These are phyloP conservation scores for Drosophila meridiana DNA, from an alignment of 2,888 invertebrate species.

Conservation along the genomic window DNA sequence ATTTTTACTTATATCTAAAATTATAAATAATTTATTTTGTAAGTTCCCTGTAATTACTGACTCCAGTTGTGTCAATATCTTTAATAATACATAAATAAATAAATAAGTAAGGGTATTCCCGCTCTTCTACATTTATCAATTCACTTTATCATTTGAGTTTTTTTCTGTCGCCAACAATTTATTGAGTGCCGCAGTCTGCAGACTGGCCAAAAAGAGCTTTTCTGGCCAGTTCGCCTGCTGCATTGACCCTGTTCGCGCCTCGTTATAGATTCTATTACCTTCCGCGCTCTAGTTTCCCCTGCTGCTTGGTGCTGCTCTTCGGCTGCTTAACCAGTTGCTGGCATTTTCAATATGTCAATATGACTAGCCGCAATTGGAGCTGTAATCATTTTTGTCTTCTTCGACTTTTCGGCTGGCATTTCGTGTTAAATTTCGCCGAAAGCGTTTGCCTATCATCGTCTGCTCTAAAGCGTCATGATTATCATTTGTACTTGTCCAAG, in stretches of 20 bases:
- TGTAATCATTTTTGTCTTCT: constrained; percentile 40
- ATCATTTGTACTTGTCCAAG: constrained; percentile 57
- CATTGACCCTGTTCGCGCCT: constrained; percentile 71
- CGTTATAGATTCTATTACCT: constrained; percentile 56
- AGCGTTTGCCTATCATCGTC: constrained; percentile 72
- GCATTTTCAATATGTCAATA: constrained; percentile 52
- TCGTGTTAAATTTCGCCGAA: constrained; percentile 65
- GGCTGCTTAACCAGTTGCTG: constrained; percentile 31
- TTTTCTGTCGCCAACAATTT: constrained; percentile 36
- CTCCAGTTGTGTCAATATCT: too few relatives aligned
- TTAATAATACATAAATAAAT: too few relatives aligned
- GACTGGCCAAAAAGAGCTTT: constrained; percentile 29
- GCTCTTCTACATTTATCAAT: not conserved
- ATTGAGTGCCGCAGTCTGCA: constrained; percentile 35
- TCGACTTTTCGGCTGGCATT: constrained; percentile 46
- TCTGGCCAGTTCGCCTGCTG: constrained; percentile 28
- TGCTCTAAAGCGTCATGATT: constrained; percentile 53
- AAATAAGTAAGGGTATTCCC: not conserved
- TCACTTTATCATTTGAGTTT: not conserved
- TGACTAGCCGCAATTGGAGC: constrained; percentile 31
- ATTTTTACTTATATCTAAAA: too few relatives aligned
- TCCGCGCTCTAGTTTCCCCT: not conserved
- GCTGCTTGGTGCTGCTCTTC: not conserved
- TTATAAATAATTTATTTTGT: too few relatives aligned
- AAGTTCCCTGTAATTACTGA: too few relatives aligned